Conservation (phyloP, 2,888 invertebrate species). For the Noctua pronuba region DNA sequence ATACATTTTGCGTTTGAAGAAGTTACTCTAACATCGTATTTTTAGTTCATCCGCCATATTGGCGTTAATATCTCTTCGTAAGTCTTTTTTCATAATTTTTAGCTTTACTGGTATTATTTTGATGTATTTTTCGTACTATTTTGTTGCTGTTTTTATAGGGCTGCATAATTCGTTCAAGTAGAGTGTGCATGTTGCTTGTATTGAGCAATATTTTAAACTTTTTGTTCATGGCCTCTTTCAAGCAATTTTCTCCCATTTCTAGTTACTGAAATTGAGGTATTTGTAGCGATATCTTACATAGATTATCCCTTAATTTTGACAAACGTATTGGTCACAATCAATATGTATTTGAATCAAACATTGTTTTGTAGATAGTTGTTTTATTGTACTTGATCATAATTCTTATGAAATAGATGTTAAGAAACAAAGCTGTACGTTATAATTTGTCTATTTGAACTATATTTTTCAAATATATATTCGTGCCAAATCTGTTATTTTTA, state of each 20-base stretch:
- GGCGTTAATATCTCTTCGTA: conserved; percentile 91
- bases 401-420: conserved; percentile 63
- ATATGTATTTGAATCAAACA: conserved; percentile 59
- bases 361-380: conserved; percentile 64
- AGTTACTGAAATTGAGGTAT: conserved; percentile 69
- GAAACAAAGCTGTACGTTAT: conserved; percentile 66
- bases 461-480: conserved; percentile 65
- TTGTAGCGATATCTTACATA: conserved; percentile 60
- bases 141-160: conserved; percentile 88
- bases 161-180: conserved; percentile 82
- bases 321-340: conserved; percentile 43
- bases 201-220: conserved; percentile 77
- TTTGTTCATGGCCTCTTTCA: conserved; percentile 86
- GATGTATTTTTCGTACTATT: conserved; percentile 80
- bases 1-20: conserved; percentile 85
- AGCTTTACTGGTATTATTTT: conserved; percentile 83
- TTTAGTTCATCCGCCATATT: conserved; percentile 93
- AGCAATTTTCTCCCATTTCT: conserved; percentile 81
- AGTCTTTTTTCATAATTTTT: conserved; percentile 89
- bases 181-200: conserved; percentile 80
- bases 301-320: conserved; percentile 35
- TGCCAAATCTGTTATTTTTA: conserved; percentile 68
- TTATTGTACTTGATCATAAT: conserved; percentile 59
- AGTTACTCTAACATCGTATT: conserved; percentile 90
- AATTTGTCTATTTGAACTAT: conserved; percentile 46